Evolutionary conservation across 92 coral and sea anemone species (phyloP), one percentile per base, ranked within the genome.

Genomic region (Pocillopora meandrina): DNA sequence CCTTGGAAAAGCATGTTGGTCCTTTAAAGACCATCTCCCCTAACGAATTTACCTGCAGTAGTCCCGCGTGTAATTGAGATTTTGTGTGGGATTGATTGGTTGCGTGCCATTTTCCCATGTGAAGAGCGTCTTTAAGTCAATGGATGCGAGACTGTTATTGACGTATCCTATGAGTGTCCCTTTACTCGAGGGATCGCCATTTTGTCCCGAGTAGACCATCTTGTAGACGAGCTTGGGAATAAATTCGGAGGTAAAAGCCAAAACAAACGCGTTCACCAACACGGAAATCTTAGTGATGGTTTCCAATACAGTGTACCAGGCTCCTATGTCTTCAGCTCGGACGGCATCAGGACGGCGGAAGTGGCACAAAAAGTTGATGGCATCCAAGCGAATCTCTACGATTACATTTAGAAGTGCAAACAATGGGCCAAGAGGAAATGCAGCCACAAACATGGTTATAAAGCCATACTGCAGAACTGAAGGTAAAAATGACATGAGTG

Each of bases 371-470:
- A 96, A 96, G 89, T 96, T 96, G 81, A 94, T 91, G 60, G 99
- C 98, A 88, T 96, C 99, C 20, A 96, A 96, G 47, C 99, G 92
- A 47, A 96, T 90, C 74, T 96, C 96, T 9, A 85, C 61, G 75
- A 96, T 61, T 61, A 91, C 91, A 77, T 95, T 96, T 72, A 92
- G 72, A 62, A 96, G 91, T 8, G 98, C 98, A 62, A 96, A 94
- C 70, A 95, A 78, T 20, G 99, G 99, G 56, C 96, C 98, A 55
- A 96, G 90, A 2, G 99, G 98, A 81, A 96, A 94, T 12, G 98
- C 98, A 15, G 99, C 91, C 7, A 96, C 96, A 72, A 96, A 96
- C 98, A 96, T 96, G 62, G 95, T 96, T 58, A 96, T 95, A 75
- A 96, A 96, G 60, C 99, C 99, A 31, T 90, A 95, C 89, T 96